Conservation (phyloP, 2,113 vertebrate species). For the Dendrocopos noguchii region DNA sequence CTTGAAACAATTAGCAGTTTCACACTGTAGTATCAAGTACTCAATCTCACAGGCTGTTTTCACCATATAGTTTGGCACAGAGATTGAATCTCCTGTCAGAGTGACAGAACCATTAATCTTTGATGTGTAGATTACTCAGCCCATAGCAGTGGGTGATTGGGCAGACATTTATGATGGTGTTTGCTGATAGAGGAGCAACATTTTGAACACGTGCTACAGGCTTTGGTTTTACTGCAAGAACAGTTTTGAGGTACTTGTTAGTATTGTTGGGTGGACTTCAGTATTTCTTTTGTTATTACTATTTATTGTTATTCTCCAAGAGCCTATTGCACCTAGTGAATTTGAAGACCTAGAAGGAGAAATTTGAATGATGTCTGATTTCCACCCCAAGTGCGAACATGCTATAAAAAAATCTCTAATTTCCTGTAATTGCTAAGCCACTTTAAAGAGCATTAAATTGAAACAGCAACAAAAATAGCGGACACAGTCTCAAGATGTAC, state of each 20-base stretch:
- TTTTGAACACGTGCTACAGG: fast-evolving
- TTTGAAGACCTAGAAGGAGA: not conserved
- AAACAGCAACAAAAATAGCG: not conserved
- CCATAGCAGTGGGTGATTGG: not conserved
- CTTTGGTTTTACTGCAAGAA: not conserved
- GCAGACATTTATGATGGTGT: not conserved
- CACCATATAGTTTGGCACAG: not conserved
- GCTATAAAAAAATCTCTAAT: not conserved
- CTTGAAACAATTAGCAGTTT: not conserved
- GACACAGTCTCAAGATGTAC: no score
- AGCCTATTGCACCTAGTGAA: not conserved
- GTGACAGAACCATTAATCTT: not conserved
- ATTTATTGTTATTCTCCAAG: not conserved
- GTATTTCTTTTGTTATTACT: not conserved
- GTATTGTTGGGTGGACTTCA: not conserved
- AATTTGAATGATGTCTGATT: not conserved
- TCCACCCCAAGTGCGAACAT: not conserved
- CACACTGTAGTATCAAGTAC: not conserved
- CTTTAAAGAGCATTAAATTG: not conserved
- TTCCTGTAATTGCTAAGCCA: not conserved
- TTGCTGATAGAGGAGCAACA: not conserved
- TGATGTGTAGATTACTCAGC: not conserved
- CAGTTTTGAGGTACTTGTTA: not conserved
- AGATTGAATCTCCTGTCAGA: not conserved
- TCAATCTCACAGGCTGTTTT: not conserved